Percentiles rank a stretch among this genome's conserved stretches.
These are phyloP conservation scores for Drosophila yooni DNA, from an alignment of 2,888 invertebrate species.

Conservation along the genomic window DNA sequence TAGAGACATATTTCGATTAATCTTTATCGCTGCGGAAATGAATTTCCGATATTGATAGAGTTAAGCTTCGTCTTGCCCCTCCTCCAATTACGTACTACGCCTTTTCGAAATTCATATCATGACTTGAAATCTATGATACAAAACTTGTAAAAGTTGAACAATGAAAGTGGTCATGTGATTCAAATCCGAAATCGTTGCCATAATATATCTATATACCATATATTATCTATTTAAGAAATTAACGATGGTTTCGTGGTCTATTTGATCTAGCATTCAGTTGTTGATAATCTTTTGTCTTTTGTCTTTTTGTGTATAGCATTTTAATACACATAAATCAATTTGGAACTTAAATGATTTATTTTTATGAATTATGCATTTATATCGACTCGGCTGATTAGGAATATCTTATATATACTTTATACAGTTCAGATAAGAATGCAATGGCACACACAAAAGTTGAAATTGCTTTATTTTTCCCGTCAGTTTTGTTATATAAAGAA, in stretches of 20 bases:
- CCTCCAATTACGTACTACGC: neutral
- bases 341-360: neutral
- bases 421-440: no score
- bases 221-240: neutral
- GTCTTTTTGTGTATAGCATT: neutral
- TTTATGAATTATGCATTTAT: neutral
- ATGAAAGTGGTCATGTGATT: neutral
- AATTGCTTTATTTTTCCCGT: neutral
- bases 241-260: accelerated
- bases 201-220: neutral
- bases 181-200: neutral
- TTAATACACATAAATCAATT: neutral
- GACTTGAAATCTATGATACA: neutral
- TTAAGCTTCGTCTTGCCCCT: neutral
- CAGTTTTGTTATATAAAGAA: neutral
- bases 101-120: neutral
- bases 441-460: neutral
- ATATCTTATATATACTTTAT: neutral
- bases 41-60: constrained; percentile 34
- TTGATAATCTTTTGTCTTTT: neutral
- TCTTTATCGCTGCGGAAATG: constrained; percentile 36
- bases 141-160: neutral
- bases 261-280: neutral
- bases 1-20: constrained; percentile 11
- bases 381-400: neutral